Conservation (phyloP, 2,888 invertebrate species). For the Myathropa florea region DNA sequence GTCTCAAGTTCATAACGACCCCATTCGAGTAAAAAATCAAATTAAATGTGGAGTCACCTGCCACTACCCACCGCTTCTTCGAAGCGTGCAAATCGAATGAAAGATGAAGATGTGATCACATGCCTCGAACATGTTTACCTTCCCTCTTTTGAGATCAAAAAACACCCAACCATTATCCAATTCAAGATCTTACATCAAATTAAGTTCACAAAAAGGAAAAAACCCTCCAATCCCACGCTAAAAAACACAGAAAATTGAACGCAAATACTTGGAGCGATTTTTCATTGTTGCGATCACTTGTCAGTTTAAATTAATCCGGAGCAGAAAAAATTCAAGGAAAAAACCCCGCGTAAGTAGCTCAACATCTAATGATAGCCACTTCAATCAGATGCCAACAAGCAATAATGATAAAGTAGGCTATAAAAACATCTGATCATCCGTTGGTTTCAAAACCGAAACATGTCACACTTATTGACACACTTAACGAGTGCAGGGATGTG, state of each 20-base stretch:
- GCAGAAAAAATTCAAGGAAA: not conserved
- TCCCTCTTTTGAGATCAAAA: too few relatives aligned
- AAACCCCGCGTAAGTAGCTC: not conserved
- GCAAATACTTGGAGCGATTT: not conserved
- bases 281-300: not conserved
- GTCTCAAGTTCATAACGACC: too few relatives aligned
- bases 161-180: too few relatives aligned
- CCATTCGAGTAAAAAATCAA: too few relatives aligned
- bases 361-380: not conserved
- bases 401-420: constrained; percentile 37
- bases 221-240: not conserved
- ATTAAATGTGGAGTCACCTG: too few relatives aligned
- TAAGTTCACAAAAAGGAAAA: not conserved
- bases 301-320: not conserved
- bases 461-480: constrained; percentile 46
- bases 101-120: too few relatives aligned
- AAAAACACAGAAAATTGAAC: not conserved
- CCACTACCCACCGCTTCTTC: too few relatives aligned
- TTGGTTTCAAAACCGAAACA: constrained; percentile 22
- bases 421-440: constrained; percentile 10
- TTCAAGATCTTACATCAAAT: not conserved
- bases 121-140: too few relatives aligned
- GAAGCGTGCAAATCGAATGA: too few relatives aligned
- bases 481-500: constrained; percentile 12
- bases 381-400: not conserved